Evolutionary conservation across 2,888 invertebrate genomes (phyloP).

Genomic region (Lochmaea capreae): DNA sequence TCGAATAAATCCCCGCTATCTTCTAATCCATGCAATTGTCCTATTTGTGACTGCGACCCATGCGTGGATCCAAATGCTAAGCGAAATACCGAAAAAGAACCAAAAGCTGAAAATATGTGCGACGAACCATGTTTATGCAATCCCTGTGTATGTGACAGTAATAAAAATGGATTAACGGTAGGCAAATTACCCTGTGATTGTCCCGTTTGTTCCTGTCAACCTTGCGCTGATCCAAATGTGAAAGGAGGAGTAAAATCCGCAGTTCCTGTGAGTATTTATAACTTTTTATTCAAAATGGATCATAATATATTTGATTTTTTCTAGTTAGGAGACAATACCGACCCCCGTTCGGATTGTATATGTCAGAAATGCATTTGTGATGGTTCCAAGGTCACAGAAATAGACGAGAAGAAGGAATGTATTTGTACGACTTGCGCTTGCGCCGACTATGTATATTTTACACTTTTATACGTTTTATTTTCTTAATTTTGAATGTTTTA

Average conservation of each 20-base stretch:
- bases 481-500: too few relatives aligned
- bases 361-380: too few relatives aligned
- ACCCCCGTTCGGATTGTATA: too few relatives aligned
- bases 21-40: not conserved
- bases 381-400: too few relatives aligned
- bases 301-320: too few relatives aligned
- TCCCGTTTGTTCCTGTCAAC: not conserved
- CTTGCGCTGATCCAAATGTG: slow-evolving; percentile 11
- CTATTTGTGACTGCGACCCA: not conserved
- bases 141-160: not conserved
- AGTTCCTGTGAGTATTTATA: not conserved
- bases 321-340: too few relatives aligned
- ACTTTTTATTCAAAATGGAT: not conserved
- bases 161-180: not conserved
- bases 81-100: not conserved
- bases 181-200: not conserved
- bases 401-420: not conserved
- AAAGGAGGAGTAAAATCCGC: not conserved
- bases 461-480: not conserved
- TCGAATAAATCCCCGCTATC: not conserved
- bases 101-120: not conserved
- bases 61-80: not conserved
- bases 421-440: not conserved
- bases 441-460: not conserved
- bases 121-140: not conserved